Evolutionary conservation across 2,113 vertebrate genomes (phyloP).

Genomic region (Scytalopus superciliaris): DNA sequence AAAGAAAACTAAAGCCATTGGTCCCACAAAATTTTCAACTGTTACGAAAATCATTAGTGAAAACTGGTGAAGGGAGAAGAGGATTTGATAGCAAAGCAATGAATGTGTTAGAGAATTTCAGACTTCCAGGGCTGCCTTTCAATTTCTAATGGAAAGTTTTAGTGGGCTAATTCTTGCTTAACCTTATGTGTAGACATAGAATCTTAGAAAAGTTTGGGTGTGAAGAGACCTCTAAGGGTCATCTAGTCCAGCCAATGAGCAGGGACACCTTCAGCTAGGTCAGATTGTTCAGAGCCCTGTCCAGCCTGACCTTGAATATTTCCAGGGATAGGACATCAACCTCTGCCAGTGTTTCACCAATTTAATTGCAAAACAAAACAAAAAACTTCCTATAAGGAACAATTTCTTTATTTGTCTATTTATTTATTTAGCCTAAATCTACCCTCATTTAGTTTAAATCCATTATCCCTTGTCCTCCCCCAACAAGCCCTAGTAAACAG

Average conservation of each 20-base stretch:
- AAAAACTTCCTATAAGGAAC: neutral
- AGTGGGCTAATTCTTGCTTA: neutral
- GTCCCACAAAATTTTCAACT: neutral
- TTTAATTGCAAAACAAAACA: neutral
- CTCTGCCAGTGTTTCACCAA: neutral
- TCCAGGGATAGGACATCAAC: neutral
- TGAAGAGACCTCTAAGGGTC: neutral
- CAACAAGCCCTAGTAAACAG: neutral
- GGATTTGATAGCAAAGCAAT: neutral
- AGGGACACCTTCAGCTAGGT: neutral
- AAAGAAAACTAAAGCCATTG: neutral
- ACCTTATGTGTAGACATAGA: neutral
- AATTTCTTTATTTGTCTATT: too few species aligned
- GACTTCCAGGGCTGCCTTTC: neutral
- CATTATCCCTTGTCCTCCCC: accelerated
- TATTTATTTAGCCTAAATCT: neutral
- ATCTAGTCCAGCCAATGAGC: neutral
- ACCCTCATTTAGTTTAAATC: neutral
- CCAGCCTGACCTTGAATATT: neutral
- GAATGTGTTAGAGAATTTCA: neutral
- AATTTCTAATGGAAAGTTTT: neutral
- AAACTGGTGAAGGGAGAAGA: neutral
- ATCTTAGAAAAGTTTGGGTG: neutral
- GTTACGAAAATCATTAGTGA: neutral
- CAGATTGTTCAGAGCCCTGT: neutral